These are phyloP conservation scores for Pelecanus crispus DNA, from an alignment of 2,113 vertebrate genomes.

Conservation along the genomic window DNA sequence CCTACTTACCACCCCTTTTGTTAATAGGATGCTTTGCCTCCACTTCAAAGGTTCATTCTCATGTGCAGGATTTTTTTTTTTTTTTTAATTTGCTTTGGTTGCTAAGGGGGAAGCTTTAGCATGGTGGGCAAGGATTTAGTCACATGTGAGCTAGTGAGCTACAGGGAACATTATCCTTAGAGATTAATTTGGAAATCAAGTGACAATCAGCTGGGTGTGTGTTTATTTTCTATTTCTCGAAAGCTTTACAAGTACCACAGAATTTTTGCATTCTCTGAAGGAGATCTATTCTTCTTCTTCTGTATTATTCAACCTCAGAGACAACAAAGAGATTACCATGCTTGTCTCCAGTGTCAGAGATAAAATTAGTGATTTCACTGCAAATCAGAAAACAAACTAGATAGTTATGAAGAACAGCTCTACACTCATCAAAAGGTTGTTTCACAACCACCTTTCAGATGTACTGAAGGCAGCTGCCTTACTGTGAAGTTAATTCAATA, in stretches of 20 bases:
- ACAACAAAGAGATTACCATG: too few relatives aligned
- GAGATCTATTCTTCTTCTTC: neutral
- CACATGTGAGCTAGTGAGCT: neutral
- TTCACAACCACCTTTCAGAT: too few relatives aligned
- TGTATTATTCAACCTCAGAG: too few relatives aligned
- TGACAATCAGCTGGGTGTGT: neutral
- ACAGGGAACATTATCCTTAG: neutral
- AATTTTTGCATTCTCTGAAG: constrained; percentile 5
- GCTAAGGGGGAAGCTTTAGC: constrained; percentile 1
- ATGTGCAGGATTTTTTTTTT: neutral
- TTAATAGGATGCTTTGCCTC: neutral
- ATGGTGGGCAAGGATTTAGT: constrained; percentile 3
- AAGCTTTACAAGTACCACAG: constrained; percentile 39
- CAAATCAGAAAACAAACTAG: too few relatives aligned
- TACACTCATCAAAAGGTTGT: too few relatives aligned
- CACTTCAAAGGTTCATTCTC: constrained; percentile 1
- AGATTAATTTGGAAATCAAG: constrained; percentile 45
- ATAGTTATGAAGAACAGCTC: too few relatives aligned
- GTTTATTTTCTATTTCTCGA: neutral
- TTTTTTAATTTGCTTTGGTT: neutral
- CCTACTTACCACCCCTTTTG: neutral
- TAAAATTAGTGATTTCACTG: too few relatives aligned
- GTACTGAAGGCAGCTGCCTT: too few relatives aligned
- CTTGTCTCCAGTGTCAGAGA: too few relatives aligned
- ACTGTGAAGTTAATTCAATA: too few relatives aligned